Percentiles rank a stretch among this genome's conserved stretches.
These are phyloP conservation scores for Anthoscopus minutus DNA, from an alignment of 2,113 vertebrate species.

Conservation along the genomic window DNA sequence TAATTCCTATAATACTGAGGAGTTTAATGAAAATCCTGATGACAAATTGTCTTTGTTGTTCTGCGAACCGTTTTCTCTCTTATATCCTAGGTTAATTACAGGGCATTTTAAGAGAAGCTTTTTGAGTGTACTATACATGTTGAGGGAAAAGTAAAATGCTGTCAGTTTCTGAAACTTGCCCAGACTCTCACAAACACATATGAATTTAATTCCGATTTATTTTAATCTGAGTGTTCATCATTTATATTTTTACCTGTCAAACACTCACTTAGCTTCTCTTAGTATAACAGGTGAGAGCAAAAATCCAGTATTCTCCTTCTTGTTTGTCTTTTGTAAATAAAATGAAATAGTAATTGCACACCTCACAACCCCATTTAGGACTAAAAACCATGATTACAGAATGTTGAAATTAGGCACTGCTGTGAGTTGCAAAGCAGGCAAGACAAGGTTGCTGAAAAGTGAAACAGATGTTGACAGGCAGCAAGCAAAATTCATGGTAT, in stretches of 20 bases:
- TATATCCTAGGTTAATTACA: constrained; percentile 35
- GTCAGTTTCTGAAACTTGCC: background rate
- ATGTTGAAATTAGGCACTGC: background rate
- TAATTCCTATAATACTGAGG: background rate
- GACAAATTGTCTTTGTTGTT: constrained; percentile 54
- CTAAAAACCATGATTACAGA: background rate
- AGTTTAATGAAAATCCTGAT: constrained; percentile 41
- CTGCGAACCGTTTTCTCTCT: background rate
- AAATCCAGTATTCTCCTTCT: background rate
- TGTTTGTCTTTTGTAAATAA: background rate
- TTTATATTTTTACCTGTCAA: constrained; percentile 34
- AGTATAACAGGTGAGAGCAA: background rate
- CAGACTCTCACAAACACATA: background rate
- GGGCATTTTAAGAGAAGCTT: background rate
- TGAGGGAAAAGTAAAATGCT: constrained; percentile 24
- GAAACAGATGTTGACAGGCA: background rate
- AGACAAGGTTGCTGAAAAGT: background rate
- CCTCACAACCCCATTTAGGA: background rate
- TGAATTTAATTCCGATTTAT: background rate
- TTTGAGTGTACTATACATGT: background rate
- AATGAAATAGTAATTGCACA: background rate
- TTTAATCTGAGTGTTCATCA: background rate
- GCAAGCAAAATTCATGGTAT: background rate
- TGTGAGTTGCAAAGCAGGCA: background rate
- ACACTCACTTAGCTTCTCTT: background rate